Evolutionary conservation across 35 echinoderm and acorn worm species (phyloP).

Genomic region (Hemicentrotus pulcherrimus): DNA sequence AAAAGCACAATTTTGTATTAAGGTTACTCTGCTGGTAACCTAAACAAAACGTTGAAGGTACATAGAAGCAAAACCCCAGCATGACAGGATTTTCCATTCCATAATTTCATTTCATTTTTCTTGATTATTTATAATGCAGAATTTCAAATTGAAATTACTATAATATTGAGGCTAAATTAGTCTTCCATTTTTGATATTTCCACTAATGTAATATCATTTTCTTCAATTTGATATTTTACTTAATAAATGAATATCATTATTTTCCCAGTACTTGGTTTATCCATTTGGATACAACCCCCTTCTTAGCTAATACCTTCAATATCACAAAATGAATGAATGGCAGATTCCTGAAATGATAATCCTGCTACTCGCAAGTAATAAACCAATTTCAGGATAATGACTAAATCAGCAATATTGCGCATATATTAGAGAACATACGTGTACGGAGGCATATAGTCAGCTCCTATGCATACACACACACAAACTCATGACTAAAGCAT

Average conservation of each 20-base stretch:
- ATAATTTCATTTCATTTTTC: too few relatives aligned
- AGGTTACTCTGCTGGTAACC: too few relatives aligned
- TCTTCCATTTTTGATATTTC: too few relatives aligned
- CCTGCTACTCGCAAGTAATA: background rate
- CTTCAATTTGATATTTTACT: background rate
- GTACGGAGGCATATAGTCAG: background rate
- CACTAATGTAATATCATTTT: background rate
- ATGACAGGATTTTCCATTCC: too few relatives aligned
- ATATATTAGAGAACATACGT: conserved; percentile 18
- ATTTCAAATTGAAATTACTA: too few relatives aligned
- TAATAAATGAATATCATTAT: background rate
- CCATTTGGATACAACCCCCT: background rate
- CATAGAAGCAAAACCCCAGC: too few relatives aligned
- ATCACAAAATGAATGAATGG: conserved; percentile 12
- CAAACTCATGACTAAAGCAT: conserved; percentile 16
- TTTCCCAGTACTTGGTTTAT: background rate
- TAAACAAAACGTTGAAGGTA: too few relatives aligned
- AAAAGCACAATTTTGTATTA: too few relatives aligned
- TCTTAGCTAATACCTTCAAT: background rate
- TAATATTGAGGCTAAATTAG: too few relatives aligned
- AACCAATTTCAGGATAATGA: conserved; percentile 32
- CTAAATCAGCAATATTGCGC: conserved; percentile 36
- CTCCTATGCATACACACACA: conserved; percentile 27
- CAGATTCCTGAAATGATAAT: conserved; percentile 12
- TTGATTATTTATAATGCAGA: too few relatives aligned